These are phyloP conservation scores for Brachionus asplanchnoidis DNA, from an alignment of 1,140 invertebrate species.

Conservation along the genomic window DNA sequence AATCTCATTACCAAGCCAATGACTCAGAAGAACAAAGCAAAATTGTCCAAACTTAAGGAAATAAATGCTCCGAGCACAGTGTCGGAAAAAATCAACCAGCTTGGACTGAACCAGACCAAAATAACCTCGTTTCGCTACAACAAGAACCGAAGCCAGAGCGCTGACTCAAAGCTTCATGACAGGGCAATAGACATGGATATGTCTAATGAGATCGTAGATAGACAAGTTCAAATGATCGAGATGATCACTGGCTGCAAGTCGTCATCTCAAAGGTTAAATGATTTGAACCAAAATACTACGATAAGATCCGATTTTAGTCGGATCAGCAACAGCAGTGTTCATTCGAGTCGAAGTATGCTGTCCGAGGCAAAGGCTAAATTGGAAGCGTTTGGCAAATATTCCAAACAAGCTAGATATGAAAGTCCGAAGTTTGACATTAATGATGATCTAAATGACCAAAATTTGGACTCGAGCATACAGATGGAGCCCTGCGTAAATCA, in stretches of 20 bases:
- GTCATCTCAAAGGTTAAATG: background rate
- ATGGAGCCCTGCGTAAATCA: background rate
- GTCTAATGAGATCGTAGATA: background rate
- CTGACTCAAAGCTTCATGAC: background rate
- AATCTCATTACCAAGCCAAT: constrained; percentile 14
- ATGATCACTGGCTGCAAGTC: background rate
- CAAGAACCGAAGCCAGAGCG: background rate
- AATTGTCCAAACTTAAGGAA: background rate
- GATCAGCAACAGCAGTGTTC: constrained; percentile 2
- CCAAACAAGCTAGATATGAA: background rate
- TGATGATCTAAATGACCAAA: background rate
- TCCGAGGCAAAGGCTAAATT: constrained; percentile 37
- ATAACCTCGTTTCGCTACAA: background rate
- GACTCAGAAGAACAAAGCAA: background rate
- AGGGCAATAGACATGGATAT: background rate
- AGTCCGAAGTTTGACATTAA: background rate
- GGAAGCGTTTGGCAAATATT: constrained; percentile 34
- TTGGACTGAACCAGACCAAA: background rate
- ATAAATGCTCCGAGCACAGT: background rate
- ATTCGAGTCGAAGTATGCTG: constrained; percentile 30
- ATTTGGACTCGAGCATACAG: background rate
- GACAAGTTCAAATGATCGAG: constrained; percentile 22
- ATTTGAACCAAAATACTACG: constrained; percentile 11
- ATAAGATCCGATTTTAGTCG: constrained; percentile 37
- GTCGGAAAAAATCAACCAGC: background rate